Conservation (phyloP, 2,797 vertebrate genomes). For the Fundulus diaphanus region DNA sequence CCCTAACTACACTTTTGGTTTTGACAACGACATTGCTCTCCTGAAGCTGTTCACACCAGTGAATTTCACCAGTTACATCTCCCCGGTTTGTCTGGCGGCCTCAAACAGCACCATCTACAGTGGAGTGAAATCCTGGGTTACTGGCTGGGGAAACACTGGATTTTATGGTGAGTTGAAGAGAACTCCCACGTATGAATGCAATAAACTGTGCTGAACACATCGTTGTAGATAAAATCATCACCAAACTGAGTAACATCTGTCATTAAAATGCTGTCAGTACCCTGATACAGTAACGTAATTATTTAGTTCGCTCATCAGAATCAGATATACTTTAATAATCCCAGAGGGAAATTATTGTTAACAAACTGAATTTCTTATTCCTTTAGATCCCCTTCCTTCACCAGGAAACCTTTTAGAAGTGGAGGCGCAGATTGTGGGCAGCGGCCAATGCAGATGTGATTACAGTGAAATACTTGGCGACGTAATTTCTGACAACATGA, state of each 20-base stretch:
- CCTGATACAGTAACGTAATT: neutral
- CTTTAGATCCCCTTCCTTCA: conserved; percentile 27
- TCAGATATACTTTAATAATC: too few species aligned
- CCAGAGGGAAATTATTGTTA: too few species aligned
- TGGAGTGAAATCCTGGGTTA: conserved; percentile 53
- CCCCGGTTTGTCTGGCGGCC: conserved; percentile 61
- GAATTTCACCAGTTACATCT: conserved; percentile 45
- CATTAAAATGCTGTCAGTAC: too few species aligned
- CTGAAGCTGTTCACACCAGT: conserved; percentile 52
- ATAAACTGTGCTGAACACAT: too few species aligned
- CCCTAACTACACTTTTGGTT: rapidly evolving
- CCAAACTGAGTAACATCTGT: too few species aligned
- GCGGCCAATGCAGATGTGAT: conserved; percentile 55
- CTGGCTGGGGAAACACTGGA: conserved; percentile 64
- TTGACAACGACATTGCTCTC: conserved; percentile 68
- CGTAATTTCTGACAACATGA: conserved; percentile 56
- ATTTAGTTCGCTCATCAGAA: too few species aligned
- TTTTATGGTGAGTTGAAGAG: conserved; percentile 16
- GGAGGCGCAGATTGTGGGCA: conserved; percentile 64
- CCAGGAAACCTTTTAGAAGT: conserved; percentile 71
- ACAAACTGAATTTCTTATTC: neutral
- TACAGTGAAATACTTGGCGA: conserved; percentile 8
- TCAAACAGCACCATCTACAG: conserved; percentile 32
- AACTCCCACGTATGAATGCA: too few species aligned
- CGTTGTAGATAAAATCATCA: too few species aligned